Evolutionary conservation across 1,140 invertebrate species (phyloP).

Genomic region (Orchesella cincta): DNA sequence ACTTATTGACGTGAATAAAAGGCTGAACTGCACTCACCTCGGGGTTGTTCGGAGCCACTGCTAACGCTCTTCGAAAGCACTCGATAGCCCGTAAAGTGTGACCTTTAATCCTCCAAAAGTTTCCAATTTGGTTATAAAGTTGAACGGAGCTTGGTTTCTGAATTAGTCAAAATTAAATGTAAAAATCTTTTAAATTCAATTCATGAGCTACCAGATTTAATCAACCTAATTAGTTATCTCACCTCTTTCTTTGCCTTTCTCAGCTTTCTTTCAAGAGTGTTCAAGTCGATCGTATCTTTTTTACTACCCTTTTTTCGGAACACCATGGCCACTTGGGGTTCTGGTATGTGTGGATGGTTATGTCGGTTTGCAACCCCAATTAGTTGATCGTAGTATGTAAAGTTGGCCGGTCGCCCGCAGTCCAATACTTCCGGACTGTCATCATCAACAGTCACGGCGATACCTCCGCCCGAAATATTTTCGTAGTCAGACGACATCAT

Average conservation of each 20-base stretch:
- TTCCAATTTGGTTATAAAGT: constrained; percentile 84
- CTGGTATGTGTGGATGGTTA: constrained; percentile 67
- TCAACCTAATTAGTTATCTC: constrained; percentile 38
- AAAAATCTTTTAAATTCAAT: not conserved
- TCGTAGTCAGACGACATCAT: constrained; percentile 6
- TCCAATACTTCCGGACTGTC: constrained; percentile 69
- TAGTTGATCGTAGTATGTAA: constrained; percentile 83
- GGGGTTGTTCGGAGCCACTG: constrained; percentile 81
- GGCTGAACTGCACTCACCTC: constrained; percentile 62
- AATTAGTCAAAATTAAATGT: constrained; percentile 53
- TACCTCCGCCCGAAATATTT: constrained; percentile 16
- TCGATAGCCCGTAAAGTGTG: constrained; percentile 81
- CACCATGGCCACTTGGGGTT: constrained; percentile 72
- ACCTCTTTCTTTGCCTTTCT: constrained; percentile 78
- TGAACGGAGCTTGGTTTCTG: constrained; percentile 82
- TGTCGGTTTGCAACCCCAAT: constrained; percentile 75
- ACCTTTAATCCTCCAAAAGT: constrained; percentile 83
- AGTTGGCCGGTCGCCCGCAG: constrained; percentile 83
- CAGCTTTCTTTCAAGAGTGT: constrained; percentile 72
- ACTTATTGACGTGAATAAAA: not conserved
- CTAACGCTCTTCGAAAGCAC: constrained; percentile 79
- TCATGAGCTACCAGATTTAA: not conserved
- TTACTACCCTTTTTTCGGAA: constrained; percentile 72
- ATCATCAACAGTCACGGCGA: constrained; percentile 53
- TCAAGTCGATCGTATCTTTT: constrained; percentile 73